Evolutionary conservation across 2,113 vertebrate genomes (phyloP).

Genomic region (Gracilinanus agilis): DNA sequence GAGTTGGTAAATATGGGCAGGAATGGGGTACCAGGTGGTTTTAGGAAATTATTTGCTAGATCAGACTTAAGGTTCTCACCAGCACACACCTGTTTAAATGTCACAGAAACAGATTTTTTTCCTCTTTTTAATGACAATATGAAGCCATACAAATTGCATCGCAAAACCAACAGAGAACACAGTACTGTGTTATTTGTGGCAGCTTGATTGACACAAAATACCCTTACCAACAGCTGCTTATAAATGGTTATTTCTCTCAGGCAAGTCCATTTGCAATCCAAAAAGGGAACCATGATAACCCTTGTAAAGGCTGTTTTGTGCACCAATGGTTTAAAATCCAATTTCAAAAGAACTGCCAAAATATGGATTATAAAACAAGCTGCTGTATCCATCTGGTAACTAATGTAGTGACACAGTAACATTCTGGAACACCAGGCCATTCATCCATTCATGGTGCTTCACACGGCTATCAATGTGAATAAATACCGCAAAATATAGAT

Average conservation of each 20-base stretch:
- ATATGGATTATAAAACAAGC: slow-evolving; percentile 41
- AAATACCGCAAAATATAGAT: slow-evolving; percentile 49
- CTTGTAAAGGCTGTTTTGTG: neutral
- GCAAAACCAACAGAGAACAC: slow-evolving; percentile 33
- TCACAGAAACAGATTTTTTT: slow-evolving; percentile 29
- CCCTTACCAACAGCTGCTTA: slow-evolving; percentile 22
- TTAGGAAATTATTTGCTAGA: slow-evolving; percentile 29
- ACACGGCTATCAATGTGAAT: slow-evolving; percentile 43
- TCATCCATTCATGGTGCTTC: neutral
- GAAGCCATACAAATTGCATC: slow-evolving; percentile 59
- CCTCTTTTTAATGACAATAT: slow-evolving; percentile 46
- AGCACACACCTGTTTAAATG: slow-evolving; percentile 28
- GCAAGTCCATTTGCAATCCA: slow-evolving; percentile 43
- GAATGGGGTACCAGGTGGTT: neutral
- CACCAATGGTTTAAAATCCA: neutral
- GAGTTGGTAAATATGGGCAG: slow-evolving; percentile 1
- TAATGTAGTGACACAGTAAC: slow-evolving; percentile 27
- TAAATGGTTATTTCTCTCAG: slow-evolving; percentile 37
- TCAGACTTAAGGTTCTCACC: neutral
- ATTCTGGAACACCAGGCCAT: slow-evolving; percentile 43
- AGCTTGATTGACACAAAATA: slow-evolving; percentile 30
- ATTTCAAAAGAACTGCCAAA: slow-evolving; percentile 52
- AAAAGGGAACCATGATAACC: slow-evolving; percentile 25
- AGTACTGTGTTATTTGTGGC: neutral
- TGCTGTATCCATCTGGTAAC: slow-evolving; percentile 30